Percentiles rank a stretch among this genome's conserved stretches.
phyloP scores from a whole-genome alignment of 2,888 invertebrate species.

The Oeneis ivallda region DNA sequence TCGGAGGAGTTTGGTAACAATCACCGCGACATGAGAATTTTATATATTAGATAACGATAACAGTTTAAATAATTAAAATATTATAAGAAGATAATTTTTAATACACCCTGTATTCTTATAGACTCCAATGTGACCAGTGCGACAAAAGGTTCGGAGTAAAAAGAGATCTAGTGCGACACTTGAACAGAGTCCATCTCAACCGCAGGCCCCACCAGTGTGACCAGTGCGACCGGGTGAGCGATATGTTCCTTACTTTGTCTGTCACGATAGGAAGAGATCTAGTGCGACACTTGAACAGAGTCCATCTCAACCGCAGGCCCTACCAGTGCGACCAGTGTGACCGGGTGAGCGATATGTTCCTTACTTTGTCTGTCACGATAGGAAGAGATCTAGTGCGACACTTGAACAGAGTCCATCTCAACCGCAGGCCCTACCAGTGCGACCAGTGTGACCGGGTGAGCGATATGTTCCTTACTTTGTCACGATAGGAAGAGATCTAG shows the following conservation, averaged over 20 bases:
- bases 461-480: neutral
- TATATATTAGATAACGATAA: no score
- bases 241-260: neutral
- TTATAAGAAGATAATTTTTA: no score
- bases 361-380: neutral
- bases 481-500: constrained; percentile 59
- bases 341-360: constrained; percentile 9
- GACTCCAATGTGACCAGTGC: constrained; percentile 53
- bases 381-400: constrained; percentile 60
- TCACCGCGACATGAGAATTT: no score
- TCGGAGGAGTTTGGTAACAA: no score
- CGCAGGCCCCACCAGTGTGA: constrained; percentile 64
- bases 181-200: constrained; percentile 66
- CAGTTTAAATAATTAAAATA: no score
- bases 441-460: constrained; percentile 44
- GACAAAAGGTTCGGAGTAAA: constrained; percentile 58
- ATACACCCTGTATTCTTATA: neutral
- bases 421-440: constrained; percentile 62
- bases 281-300: constrained; percentile 60
- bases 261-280: constrained; percentile 53
- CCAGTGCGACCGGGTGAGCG: constrained; percentile 24
- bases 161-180: constrained; percentile 60
- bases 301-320: constrained; percentile 66
- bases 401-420: constrained; percentile 64
- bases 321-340: constrained; percentile 54